Conservation (phyloP, 2,888 invertebrate species). For the Halocaridina rubra region DNA sequence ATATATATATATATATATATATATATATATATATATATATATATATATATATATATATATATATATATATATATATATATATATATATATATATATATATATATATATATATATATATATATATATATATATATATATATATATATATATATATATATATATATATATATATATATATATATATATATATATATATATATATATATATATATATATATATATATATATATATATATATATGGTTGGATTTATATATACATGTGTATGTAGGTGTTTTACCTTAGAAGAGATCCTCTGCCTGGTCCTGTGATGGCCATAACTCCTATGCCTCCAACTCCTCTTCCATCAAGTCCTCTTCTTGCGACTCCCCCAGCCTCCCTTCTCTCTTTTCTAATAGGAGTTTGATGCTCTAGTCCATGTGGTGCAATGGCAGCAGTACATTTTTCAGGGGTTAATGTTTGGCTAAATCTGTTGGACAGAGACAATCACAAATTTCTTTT, state of each 20-base stretch:
- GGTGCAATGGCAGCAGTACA: neutral
- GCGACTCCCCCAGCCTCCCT: neutral
- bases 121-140: slow-evolving; percentile 9
- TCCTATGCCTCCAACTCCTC: neutral
- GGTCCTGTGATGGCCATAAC: neutral
- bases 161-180: slow-evolving; percentile 3
- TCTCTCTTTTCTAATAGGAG: neutral
- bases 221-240: slow-evolving; percentile 11
- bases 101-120: slow-evolving; percentile 3
- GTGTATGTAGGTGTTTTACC: neutral
- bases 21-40: neutral
- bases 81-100: slow-evolving; percentile 9
- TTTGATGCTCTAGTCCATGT: neutral
- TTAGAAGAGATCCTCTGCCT: neutral
- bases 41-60: neutral
- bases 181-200: slow-evolving; percentile 9
- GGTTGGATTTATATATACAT: neutral
- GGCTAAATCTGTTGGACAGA: slow-evolving; percentile 38
- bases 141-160: neutral
- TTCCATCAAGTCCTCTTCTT: neutral
- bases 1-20: neutral
- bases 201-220: slow-evolving; percentile 27
- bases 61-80: neutral
- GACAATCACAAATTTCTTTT: neutral
- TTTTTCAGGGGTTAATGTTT: slow-evolving; percentile 20